These are phyloP conservation scores for Orthosia incerta DNA, from an alignment of 2,888 invertebrate genomes.

Conservation along the genomic window DNA sequence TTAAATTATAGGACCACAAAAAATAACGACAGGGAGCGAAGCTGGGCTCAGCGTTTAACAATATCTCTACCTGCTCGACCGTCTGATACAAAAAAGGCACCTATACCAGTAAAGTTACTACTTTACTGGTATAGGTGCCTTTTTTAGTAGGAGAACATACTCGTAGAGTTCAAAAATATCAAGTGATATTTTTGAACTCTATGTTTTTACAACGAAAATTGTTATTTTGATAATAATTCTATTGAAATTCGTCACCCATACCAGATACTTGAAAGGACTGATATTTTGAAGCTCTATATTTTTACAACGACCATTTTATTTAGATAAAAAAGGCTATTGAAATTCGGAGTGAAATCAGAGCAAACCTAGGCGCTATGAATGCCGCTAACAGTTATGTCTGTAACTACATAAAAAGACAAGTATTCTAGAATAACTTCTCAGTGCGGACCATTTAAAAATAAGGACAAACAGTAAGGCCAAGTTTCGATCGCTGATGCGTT, in stretches of 20 bases:
- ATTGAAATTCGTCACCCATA: not conserved
- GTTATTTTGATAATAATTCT: not conserved
- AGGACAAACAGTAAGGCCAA: constrained; percentile 37
- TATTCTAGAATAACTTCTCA: constrained; percentile 9
- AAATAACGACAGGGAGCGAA: not conserved
- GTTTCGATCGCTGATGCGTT: constrained; percentile 48
- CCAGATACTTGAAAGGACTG: not conserved
- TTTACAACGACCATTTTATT: constrained; percentile 11
- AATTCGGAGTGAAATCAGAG: not conserved
- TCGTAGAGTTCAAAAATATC: too few species aligned
- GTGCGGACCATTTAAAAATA: constrained; percentile 25
- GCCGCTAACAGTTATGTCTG: not conserved
- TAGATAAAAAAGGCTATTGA: not conserved
- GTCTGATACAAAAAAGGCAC: not conserved
- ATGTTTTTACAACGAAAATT: constrained; percentile 13
- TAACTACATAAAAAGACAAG: not conserved
- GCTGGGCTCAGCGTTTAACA: not conserved
- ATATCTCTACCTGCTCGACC: constrained; percentile 34
- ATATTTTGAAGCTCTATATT: not conserved
- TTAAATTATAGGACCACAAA: not conserved
- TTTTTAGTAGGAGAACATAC: too few species aligned
- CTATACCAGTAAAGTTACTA: too few species aligned
- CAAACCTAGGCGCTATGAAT: not conserved
- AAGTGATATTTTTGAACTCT: not conserved
- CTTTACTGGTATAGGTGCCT: too few species aligned